Conservation (phyloP, 1,140 invertebrate species). For the Drosophila rufa region DNA sequence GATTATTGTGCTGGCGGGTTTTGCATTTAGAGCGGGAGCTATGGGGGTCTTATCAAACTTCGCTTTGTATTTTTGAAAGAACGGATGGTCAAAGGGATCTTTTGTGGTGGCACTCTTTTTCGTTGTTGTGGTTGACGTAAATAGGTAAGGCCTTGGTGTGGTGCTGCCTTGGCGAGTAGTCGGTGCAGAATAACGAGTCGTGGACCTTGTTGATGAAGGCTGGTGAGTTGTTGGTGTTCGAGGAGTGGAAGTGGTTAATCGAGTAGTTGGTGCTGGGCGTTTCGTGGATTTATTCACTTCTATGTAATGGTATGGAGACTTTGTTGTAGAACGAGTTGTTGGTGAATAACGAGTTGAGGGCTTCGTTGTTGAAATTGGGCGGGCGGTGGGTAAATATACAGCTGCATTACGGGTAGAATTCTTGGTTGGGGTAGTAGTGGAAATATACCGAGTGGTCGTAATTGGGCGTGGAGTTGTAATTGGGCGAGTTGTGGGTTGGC, state of each 20-base stretch:
- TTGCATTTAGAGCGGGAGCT: neutral
- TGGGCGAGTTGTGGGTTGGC: constrained; percentile 17
- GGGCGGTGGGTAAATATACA: constrained; percentile 13
- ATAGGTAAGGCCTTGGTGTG: constrained; percentile 65
- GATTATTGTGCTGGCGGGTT: constrained; percentile 7
- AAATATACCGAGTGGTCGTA: constrained; percentile 5
- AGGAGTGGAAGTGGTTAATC: constrained; percentile 15
- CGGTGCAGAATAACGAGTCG: constrained; percentile 16
- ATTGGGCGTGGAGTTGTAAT: constrained; percentile 12
- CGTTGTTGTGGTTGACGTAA: constrained; percentile 49
- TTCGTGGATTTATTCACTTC: constrained; percentile 17
- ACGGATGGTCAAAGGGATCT: constrained; percentile 68
- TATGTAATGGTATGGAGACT: constrained; percentile 13
- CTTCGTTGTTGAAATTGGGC: constrained; percentile 4
- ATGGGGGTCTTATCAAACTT: constrained; percentile 29
- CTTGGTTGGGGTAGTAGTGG: constrained; percentile 7
- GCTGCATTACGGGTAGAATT: constrained; percentile 6
- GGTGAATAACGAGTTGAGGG: constrained; percentile 7
- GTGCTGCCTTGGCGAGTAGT: constrained; percentile 39
- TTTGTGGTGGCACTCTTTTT: constrained; percentile 30
- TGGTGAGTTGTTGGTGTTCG: constrained; percentile 10
- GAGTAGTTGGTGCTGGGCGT: constrained; percentile 8
- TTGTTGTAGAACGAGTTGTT: constrained; percentile 6
- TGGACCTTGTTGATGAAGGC: constrained; percentile 8
- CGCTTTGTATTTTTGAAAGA: constrained; percentile 65